These are phyloP conservation scores for Vespertilio murinus DNA, from an alignment of 2,797 vertebrate species.

Conservation along the genomic window DNA sequence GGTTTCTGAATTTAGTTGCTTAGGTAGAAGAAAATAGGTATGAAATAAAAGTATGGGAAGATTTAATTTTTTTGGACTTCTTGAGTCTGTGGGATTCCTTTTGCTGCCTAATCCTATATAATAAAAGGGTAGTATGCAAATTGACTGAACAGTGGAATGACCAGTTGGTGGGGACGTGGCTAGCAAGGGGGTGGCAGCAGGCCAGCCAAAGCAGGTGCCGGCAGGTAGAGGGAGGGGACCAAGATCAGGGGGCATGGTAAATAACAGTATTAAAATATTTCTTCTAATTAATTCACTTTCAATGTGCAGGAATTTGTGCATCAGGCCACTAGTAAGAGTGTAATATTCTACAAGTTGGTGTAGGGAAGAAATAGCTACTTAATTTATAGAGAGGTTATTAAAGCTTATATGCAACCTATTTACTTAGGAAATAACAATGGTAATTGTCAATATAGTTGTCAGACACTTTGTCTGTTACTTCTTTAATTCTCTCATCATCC, in stretches of 20 bases:
- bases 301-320: no score
- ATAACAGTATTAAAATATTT: no score
- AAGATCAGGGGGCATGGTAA: no score
- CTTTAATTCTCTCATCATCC: slow-evolving; percentile 14
- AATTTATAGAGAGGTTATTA: background rate
- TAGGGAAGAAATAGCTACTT: background rate
- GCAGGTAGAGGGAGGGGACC: no score
- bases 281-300: no score
- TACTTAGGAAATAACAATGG: background rate
- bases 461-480: background rate
- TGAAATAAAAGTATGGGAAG: background rate
- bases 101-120: background rate
- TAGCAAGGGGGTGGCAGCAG: no score
- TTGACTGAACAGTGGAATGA: no score
- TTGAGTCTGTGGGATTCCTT: background rate
- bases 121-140: no score
- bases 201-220: no score
- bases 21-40: slow-evolving; percentile 5
- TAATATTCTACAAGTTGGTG: background rate
- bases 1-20: background rate
- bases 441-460: slow-evolving; percentile 10
- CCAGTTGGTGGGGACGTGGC: no score
- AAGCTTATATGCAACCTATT: background rate
- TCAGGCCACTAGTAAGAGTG: background rate
- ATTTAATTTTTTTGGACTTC: background rate